A percentile compares a stretch with the other conserved stretches of the same genome.
Evolutionary conservation across 1,140 invertebrate genomes (phyloP).

Genomic region (Drosophila malerkotliana): DNA sequence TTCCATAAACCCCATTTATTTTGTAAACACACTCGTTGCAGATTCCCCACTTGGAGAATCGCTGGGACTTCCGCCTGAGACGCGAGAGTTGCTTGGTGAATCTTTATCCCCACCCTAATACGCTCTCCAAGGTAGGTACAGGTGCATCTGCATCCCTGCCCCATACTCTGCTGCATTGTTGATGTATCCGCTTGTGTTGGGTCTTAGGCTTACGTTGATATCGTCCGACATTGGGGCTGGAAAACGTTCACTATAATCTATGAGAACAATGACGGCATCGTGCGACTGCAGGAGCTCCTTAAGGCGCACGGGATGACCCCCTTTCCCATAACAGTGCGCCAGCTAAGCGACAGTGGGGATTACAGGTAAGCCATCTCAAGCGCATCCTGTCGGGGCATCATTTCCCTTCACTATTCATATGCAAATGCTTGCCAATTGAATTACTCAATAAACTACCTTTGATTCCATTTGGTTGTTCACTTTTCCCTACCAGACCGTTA

Average conservation of each 20-base stretch:
- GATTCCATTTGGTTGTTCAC: neutral
- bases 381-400: constrained; percentile 1
- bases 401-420: neutral
- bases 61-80: constrained; percentile 95
- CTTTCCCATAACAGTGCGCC: constrained; percentile 91
- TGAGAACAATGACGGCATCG: constrained; percentile 96
- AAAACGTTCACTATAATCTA: constrained; percentile 97
- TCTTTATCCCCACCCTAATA: constrained; percentile 95
- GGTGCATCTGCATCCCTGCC: constrained; percentile 5
- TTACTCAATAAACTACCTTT: too few relatives aligned
- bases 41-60: constrained; percentile 96
- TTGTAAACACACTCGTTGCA: constrained; percentile 33
- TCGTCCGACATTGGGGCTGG: constrained; percentile 95
- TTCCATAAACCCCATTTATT: constrained; percentile 22
- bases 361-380: constrained; percentile 87
- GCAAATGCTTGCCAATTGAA: too few relatives aligned
- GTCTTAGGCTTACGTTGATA: constrained; percentile 93
- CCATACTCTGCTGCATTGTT: constrained; percentile 8
- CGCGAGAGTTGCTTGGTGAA: constrained; percentile 96
- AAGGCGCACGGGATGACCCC: constrained; percentile 94
- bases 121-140: constrained; percentile 91
- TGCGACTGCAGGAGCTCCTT: constrained; percentile 95
- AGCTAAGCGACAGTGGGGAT: constrained; percentile 91
- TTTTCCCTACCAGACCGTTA: constrained; percentile 87
- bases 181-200: constrained; percentile 28